Evolutionary conservation across 2,797 vertebrate genomes (phyloP).

Genomic region (Astyanax mexicanus): DNA sequence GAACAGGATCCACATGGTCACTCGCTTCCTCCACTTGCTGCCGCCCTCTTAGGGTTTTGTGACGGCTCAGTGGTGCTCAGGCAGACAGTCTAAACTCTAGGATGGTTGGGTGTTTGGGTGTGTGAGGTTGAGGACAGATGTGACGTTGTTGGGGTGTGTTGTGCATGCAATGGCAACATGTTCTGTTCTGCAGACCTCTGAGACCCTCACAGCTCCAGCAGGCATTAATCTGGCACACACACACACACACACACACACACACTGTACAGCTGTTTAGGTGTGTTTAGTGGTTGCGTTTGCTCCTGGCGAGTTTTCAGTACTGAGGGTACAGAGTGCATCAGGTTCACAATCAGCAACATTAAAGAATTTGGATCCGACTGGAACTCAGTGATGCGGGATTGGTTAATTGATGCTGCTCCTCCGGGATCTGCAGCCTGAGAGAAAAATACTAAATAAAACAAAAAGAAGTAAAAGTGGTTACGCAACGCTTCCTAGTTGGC

Average conservation of each 20-base stretch:
- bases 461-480: background rate
- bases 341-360: too few species aligned
- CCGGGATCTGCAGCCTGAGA: too few species aligned
- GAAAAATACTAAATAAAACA: too few species aligned
- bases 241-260: background rate
- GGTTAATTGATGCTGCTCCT: background rate
- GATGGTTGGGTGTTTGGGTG: too few species aligned
- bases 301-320: background rate
- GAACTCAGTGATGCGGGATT: background rate
- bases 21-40: too few species aligned
- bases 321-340: background rate
- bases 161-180: conserved; percentile 8
- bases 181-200: conserved; percentile 38
- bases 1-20: too few species aligned
- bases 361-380: background rate
- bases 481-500: background rate
- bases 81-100: too few species aligned
- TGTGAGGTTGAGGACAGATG: background rate
- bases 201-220: conserved; percentile 7
- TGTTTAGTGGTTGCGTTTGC: too few species aligned
- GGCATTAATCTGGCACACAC: conserved; percentile 8
- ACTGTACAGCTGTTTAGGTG: too few species aligned
- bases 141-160: background rate
- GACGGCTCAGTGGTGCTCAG: too few species aligned
- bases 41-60: too few species aligned